These are phyloP conservation scores for Exocentrus adspersus DNA, from an alignment of 2,888 invertebrate genomes.

Conservation along the genomic window DNA sequence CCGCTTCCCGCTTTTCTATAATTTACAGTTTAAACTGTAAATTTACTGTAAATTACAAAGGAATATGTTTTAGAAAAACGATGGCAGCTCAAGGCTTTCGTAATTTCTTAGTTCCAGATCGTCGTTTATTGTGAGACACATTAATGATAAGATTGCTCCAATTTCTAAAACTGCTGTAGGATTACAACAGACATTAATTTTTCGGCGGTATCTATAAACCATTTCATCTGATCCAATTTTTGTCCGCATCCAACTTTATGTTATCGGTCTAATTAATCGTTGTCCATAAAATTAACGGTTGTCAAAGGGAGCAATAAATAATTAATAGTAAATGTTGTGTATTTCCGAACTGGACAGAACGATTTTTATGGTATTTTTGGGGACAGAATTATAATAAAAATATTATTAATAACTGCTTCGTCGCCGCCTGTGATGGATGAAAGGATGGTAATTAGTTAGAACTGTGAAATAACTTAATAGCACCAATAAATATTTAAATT, in stretches of 20 bases:
- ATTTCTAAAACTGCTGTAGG: too few species aligned
- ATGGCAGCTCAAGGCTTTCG: too few species aligned
- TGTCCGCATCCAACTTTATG: neutral
- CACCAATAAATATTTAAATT: neutral
- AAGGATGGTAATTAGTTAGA: neutral
- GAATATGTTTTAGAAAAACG: too few species aligned
- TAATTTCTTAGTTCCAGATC: too few species aligned
- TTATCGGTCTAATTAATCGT: neutral
- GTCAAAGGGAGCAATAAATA: neutral
- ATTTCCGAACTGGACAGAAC: neutral
- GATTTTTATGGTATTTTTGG: conserved; percentile 1
- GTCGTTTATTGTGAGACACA: too few species aligned
- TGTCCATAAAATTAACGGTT: neutral
- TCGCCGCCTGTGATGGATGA: neutral
- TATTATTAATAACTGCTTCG: neutral
- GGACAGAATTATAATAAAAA: conserved; percentile 1
- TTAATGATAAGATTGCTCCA: too few species aligned
- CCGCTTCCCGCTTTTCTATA: too few species aligned
- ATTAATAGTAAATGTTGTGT: neutral
- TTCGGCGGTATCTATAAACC: too few species aligned
- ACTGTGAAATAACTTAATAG: neutral
- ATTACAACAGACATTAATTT: too few species aligned
- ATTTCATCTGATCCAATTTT: too few species aligned
- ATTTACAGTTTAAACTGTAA: too few species aligned
- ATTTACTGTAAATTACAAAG: too few species aligned